These are phyloP conservation scores for Gracilinanus agilis DNA, from an alignment of 2,113 vertebrate species.

Conservation along the genomic window DNA sequence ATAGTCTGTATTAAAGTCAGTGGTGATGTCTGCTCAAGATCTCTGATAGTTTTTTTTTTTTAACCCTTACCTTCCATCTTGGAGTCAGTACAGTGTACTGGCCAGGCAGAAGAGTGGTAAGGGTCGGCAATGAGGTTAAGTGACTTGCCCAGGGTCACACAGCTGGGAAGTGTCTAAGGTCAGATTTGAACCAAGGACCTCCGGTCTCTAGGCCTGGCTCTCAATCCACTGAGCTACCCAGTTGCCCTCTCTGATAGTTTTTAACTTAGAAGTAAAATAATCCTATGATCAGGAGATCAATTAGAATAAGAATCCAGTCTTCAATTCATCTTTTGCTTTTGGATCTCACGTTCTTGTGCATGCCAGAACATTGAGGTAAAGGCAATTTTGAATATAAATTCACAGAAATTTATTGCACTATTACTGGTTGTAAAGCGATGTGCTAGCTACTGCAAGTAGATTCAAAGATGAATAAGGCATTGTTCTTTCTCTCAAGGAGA, in stretches of 20 bases:
- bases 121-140: no score
- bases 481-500: neutral
- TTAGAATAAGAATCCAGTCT: neutral
- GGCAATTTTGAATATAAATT: neutral
- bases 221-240: no score
- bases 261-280: conserved; percentile 18
- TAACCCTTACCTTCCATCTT: no score
- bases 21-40: neutral
- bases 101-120: no score
- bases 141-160: no score
- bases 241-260: neutral
- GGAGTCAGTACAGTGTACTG: no score
- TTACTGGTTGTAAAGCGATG: neutral
- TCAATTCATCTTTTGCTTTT: neutral
- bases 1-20: conserved; percentile 9
- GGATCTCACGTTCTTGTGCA: neutral
- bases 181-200: no score
- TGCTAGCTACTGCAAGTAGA: neutral
- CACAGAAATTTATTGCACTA: neutral
- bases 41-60: neutral
- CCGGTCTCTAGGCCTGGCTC: no score
- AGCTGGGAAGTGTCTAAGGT: no score
- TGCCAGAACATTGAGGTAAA: neutral
- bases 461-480: neutral
- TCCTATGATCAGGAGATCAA: neutral